A percentile compares a stretch with the other conserved stretches of the same genome.
Evolutionary conservation across 2,113 vertebrate species (phyloP).

Genomic region (Electrona antarctica): DNA sequence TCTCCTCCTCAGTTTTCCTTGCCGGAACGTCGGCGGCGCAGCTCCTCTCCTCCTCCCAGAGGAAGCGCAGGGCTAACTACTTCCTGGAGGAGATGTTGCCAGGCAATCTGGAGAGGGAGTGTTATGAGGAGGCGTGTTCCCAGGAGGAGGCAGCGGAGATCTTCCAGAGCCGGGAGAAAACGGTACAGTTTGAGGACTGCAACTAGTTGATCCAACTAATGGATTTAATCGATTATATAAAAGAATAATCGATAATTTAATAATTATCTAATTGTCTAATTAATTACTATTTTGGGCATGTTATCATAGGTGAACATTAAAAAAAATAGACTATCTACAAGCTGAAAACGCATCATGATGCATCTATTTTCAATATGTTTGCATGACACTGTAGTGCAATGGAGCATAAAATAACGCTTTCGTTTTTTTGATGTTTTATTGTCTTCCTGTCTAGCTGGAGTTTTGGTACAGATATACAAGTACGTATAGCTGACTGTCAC

Average conservation of each 20-base stretch:
- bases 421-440: too few relatives aligned
- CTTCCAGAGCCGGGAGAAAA: constrained; percentile 84
- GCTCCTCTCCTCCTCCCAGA: constrained; percentile 67
- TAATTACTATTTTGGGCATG: too few relatives aligned
- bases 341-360: too few relatives aligned
- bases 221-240: too few relatives aligned
- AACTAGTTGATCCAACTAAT: too few relatives aligned
- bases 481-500: constrained; percentile 58
- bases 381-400: too few relatives aligned
- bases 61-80: constrained; percentile 75
- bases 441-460: constrained; percentile 79
- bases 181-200: constrained; percentile 57
- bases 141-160: constrained; percentile 86
- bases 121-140: constrained; percentile 82
- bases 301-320: too few relatives aligned
- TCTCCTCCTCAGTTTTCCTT: constrained; percentile 77
- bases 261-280: too few relatives aligned
- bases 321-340: too few relatives aligned
- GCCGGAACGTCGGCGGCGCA: constrained; percentile 59
- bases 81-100: constrained; percentile 83
- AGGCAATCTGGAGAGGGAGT: constrained; percentile 85
- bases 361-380: too few relatives aligned
- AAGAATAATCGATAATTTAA: too few relatives aligned
- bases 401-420: too few relatives aligned
- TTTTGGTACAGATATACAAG: constrained; percentile 86